Evolutionary conservation across 2,888 invertebrate species (phyloP), one percentile per base, ranked within the genome.

Genomic region (Oxycera nigricornis): DNA sequence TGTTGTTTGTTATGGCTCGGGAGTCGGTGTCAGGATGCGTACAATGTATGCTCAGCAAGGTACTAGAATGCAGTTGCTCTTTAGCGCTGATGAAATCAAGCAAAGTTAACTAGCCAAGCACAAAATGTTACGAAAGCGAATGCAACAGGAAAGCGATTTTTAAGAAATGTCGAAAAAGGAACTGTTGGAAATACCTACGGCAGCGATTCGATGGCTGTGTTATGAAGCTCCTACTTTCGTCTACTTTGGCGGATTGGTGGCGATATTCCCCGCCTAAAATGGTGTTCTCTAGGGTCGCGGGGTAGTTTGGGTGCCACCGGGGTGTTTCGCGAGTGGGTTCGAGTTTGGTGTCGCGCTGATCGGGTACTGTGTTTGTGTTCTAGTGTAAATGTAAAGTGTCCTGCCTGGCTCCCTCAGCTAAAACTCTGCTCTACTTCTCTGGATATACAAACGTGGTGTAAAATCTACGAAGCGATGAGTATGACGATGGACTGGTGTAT

Each of bases 171-270:
- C 17, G 52, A 70, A 70, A 70, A 70, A 50, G 20, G 68, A 68
- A 20, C 31, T 55, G 26, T 22, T 70, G 28, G 17, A 68, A 70
- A 70, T 70, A 70, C 70, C 70, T 70, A 70, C 70, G 70, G 52
- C 70, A 52, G 52, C 26, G n/a, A 11, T 52, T 70, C 70, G 70
- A 55, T 70, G 67, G 70, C 55, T 70, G 70, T 70, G 70, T 52
- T 70, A 70, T 70, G 70, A 70, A 70, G 70, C 70, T 70, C 70
- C 70, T 70, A 70, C 52, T 67, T 17, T 65, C 65, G 65, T 65
- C 52, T 70, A 70, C 55, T 39, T 61, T 52, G 70, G 52, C 70
- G 30, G 31, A 70, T 70, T 55, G 31, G 30, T 24, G 20, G 6
- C 24, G 35, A 70, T 70, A 52, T 52, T 70, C 70, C 70, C 55